Evolutionary conservation across 2,113 vertebrate species (phyloP), one percentile per base, ranked within the genome.

Genomic region (Paracanthobrama guichenoti): DNA sequence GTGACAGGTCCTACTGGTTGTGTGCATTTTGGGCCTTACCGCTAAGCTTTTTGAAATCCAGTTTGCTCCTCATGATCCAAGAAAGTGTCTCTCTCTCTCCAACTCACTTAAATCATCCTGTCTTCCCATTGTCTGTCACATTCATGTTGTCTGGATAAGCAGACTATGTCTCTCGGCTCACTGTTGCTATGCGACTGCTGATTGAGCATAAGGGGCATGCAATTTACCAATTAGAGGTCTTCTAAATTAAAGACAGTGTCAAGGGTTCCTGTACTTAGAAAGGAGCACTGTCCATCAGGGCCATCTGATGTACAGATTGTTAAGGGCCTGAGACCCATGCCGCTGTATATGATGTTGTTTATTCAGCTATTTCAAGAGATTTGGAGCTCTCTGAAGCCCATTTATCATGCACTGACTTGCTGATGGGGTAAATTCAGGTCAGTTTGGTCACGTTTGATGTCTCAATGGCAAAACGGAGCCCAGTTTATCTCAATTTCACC

Each of bases 121-220:
- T 74, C 84, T 55, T 76, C 84, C 78, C 89, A 86, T 64, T 89
- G 85, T 81, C 85, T 88, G 82, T 88, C 35, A n/a, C 48, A 60
- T 72, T 76, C 24, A 75, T 76, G 44, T 12, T 35, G 86, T 87
- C 86, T 88, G 67, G 62, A 86, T 79, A 57, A 86, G 59, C 55
- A 71, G 60, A 64, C 83, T 81, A 60, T 50, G 60, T 55, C 74
- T 77, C 72, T 83, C 1, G 26, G 69, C 26, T 57, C 57, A 69
- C 90, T 90, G 93, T 94, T 94, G 93, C 93, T 91, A 93, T 87
- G 93, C 92, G 91, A 94, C 93, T 88, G 82, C 91, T 92, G 93
- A 93, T 93, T 93, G 91, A 90, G 90, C 85, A 89, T 83, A 88
- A 92, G 90, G 86, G 87, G 83, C 89, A 89, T 90, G 89, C 90